Conservation (phyloP, 2,888 invertebrate genomes). For the Parnassius apollo region DNA sequence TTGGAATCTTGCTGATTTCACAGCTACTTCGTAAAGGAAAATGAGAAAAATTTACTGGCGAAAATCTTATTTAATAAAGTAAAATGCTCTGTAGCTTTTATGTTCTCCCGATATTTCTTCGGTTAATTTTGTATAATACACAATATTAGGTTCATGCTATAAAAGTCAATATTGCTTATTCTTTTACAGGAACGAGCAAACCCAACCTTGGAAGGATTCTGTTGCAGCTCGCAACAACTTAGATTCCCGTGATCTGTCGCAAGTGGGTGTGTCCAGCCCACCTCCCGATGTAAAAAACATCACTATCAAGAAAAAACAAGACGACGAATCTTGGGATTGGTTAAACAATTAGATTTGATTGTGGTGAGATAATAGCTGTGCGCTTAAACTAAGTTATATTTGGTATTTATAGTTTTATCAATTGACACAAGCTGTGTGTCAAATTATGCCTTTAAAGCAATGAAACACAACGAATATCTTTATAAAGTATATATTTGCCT, state of each 20-base stretch:
- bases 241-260: constrained; percentile 63
- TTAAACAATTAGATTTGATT: constrained; percentile 49
- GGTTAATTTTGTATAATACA: too few species aligned
- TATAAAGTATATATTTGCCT: neutral
- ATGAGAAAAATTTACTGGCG: too few species aligned
- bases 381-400: neutral
- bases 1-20: too few species aligned
- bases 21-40: too few species aligned
- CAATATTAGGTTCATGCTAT: too few species aligned
- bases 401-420: neutral
- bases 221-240: constrained; percentile 63
- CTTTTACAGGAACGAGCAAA: constrained; percentile 60
- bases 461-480: neutral
- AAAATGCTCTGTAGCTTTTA: too few species aligned
- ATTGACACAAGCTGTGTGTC: neutral
- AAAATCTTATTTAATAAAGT: too few species aligned
- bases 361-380: constrained; percentile 4
- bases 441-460: neutral
- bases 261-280: constrained; percentile 63
- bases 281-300: constrained; percentile 62
- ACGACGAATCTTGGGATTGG: constrained; percentile 71
- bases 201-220: constrained; percentile 63
- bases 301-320: constrained; percentile 50
- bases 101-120: too few species aligned
- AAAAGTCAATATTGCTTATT: neutral